Evolutionary conservation across 2,797 vertebrate genomes (phyloP).

Genomic region (Eulemur mongoz): DNA sequence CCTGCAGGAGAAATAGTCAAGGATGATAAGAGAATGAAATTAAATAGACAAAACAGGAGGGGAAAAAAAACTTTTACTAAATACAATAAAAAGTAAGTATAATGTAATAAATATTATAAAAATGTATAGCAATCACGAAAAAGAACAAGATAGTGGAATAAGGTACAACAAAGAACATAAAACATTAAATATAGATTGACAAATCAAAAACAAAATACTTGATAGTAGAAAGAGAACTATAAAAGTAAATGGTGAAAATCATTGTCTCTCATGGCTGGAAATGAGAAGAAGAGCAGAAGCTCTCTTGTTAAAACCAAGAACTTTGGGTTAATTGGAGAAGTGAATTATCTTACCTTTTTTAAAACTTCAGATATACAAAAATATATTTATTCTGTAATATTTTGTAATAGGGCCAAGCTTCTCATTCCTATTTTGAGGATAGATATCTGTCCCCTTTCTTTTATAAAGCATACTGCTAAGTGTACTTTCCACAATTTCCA

Average conservation of each 20-base stretch:
- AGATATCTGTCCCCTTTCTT: background rate
- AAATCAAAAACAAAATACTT: background rate
- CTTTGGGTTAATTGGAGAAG: background rate
- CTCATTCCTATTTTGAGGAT: background rate
- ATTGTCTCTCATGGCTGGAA: background rate
- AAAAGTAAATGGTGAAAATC: background rate
- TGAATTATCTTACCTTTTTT: background rate
- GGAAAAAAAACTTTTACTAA: background rate
- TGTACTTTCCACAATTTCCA: background rate
- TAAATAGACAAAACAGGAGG: background rate
- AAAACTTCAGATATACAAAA: background rate
- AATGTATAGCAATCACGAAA: background rate
- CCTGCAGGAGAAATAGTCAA: background rate
- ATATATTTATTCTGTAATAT: background rate
- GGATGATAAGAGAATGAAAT: background rate
- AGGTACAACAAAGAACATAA: background rate
- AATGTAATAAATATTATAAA: background rate
- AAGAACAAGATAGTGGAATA: background rate
- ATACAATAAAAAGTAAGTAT: background rate
- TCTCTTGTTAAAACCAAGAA: background rate
- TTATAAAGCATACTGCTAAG: background rate
- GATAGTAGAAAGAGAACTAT: background rate
- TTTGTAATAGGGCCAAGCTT: background rate
- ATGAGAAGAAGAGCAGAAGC: background rate
- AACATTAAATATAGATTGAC: background rate